Base-by-base conservation (phyloP, 2,797 vertebrate genomes). In the Hirundo rustica region DNA sequence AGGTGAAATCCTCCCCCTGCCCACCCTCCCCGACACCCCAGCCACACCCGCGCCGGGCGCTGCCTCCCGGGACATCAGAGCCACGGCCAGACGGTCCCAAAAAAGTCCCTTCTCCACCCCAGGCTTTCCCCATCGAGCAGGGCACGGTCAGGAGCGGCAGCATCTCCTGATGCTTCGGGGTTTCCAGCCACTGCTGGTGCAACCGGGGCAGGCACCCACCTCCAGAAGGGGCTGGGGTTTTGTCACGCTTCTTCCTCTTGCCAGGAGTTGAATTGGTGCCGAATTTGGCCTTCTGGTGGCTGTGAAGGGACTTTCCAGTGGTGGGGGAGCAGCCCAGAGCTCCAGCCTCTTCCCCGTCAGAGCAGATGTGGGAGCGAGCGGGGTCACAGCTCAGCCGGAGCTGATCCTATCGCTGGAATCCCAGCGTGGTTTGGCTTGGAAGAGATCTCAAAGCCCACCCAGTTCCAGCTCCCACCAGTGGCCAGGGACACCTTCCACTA, bases 361-460 rank as follows among this genome's bases (percentile, higher is more conserved):
- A 34, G 62, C 32, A 16, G 54, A 36, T 2, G 2, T 1, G 1
- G 64, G 51, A n/a, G 13, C 0, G 5, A 7, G n/a, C 0, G 1
- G 58, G 16, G 62, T 9, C 77, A 38, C 8, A 0, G 1, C 67
- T 45, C 27, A 8, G 54, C 54, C 1, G 0, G 29, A 51, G 45
- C 77, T 34, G 77, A 60, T 34, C 53, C 53, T 1, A 1, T 10
- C 44, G 38, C 68, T 5, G 45, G 34, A 20, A 25, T 17, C 42
- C 32, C 57, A 5, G 32, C 10, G 16, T 1, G 20, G 62, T 9
- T n/a, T 38, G 36, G 19, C 5, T 1, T n/a, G 50, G 57, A 50
- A 50, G 4, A 11, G 13, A 44, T 2, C 10, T 7, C 36, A 55
- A 55, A 67, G 2, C 8, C 6, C 47, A 27, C 1, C 17, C 32